Evolutionary conservation across 2,888 invertebrate genomes (phyloP), one percentile per base, ranked within the genome.

Genomic region (Temnothorax rugatulus): DNA sequence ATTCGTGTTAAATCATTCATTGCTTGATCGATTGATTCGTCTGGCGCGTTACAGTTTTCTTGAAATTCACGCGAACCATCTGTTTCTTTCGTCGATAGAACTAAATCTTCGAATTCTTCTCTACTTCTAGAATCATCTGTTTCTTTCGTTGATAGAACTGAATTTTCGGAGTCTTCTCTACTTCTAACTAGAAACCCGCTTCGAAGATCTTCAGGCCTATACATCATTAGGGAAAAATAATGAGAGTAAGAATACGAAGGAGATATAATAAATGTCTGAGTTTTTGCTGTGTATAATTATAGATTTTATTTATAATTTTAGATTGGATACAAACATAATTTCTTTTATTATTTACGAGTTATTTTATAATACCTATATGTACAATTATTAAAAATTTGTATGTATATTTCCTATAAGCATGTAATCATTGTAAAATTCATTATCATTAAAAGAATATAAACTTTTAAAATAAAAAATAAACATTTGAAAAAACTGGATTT

Each of bases 1-100:
- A 90, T 84, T 41, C 81, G 81, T n/a, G 89, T 85, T 7, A 88
- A 66, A 29, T 81, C 76, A 38, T 74, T 59, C 25, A 59, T 59
- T 7, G 13, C 25, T 25, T 25, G 13, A 59, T 29, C 57, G 15
- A 25, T 15, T 13, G 25, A 25, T 25, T 25, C 15, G 57, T 29
- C 57, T 59, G 57, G 25, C 25, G 25, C 15, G 15, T 59, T 59
- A 57, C 25, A 57, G 25, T 57, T 13, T 57, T 57, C 57, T 21
- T 21, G 57, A 21, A 57, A 21, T 57, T 57, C 57, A 57, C 57
- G 21, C 57, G 21, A 57, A 57, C 5, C 5, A 57, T 21, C 21
- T 21, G 57, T 57, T 57, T 57, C 57, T 25, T 57, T 57, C 57
- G 57, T 57, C 50, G 50, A 15, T 47, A 47, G 50, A 18, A 50